phyloP scores from a whole-genome alignment of 2,113 vertebrate genomes.

The Madoqua kirkii region DNA sequence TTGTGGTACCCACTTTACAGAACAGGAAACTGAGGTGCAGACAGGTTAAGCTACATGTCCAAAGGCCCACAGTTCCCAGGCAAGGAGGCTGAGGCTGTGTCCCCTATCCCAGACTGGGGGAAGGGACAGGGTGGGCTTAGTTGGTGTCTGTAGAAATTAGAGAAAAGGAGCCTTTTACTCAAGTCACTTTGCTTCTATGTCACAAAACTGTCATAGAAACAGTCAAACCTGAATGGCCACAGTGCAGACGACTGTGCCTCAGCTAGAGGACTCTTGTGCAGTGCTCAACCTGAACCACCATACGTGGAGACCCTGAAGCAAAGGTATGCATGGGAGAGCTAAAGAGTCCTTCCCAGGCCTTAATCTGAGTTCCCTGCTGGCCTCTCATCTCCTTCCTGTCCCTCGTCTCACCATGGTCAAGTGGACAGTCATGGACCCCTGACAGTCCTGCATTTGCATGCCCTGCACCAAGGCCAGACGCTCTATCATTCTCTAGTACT shows the following conservation, averaged over 20 bases:
- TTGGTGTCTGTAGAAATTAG: background rate
- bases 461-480: background rate
- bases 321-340: background rate
- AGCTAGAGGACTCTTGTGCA: too few relatives aligned
- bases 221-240: background rate
- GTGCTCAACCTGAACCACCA: background rate
- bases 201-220: background rate
- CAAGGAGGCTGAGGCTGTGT: accelerated
- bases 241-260: background rate
- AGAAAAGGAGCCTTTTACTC: background rate
- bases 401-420: background rate
- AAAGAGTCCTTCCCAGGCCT: too few relatives aligned
- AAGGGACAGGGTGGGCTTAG: background rate
- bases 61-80: background rate
- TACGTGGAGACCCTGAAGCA: background rate
- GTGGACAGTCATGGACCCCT: background rate
- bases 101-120: background rate
- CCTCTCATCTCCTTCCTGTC: background rate
- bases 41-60: background rate
- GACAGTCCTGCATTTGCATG: background rate
- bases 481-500: background rate
- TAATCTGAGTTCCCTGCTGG: background rate
- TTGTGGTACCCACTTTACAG: too few relatives aligned
- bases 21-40: background rate
- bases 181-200: background rate